phyloP scores from a whole-genome alignment of 2,113 vertebrate species.

The Chionomys nivalis region DNA sequence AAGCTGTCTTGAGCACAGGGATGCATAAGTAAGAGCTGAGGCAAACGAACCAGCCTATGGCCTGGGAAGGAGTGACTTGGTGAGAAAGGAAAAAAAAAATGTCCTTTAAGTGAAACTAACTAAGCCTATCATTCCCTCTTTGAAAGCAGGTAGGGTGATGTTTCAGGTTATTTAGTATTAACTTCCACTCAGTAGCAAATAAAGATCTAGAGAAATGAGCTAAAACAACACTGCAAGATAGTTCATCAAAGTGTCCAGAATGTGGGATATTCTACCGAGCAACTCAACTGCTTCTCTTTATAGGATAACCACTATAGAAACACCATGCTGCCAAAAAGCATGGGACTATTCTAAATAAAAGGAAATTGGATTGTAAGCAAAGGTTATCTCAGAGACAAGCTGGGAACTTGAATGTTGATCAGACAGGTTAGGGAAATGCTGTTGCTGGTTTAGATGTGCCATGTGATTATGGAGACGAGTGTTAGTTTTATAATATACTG shows the following conservation, averaged over 20 bases:
- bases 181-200: not conserved
- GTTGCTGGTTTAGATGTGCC: not conserved
- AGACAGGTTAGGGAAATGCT: not conserved
- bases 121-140: not conserved
- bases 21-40: not conserved
- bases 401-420: not conserved
- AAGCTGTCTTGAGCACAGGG: not conserved
- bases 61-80: not conserved
- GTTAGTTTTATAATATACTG: conserved; percentile 1
- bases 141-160: not conserved
- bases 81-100: not conserved
- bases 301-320: not conserved
- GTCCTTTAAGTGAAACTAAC: not conserved
- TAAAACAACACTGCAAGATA: not conserved
- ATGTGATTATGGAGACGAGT: not conserved
- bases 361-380: not conserved
- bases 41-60: not conserved
- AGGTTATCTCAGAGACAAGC: not conserved
- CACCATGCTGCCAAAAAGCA: not conserved
- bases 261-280: not conserved
- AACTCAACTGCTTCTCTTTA: not conserved
- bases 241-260: not conserved
- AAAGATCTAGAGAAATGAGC: not conserved
- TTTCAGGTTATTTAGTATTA: not conserved
- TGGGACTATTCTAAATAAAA: not conserved